Conservation (phyloP, 1,140 invertebrate species). For the Papilio polytes region DNA sequence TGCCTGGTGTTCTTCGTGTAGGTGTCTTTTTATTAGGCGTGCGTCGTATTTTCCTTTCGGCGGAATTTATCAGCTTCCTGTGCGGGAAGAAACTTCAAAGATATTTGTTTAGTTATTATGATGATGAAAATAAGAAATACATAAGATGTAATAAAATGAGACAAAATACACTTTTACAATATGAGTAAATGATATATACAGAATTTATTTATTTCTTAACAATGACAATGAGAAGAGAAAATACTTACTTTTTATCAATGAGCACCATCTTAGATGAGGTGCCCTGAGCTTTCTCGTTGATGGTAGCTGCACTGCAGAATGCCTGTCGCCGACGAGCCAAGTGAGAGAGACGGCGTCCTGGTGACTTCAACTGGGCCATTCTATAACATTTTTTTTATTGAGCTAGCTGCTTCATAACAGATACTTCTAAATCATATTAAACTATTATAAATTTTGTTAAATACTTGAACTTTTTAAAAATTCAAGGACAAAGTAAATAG, state of each 20-base stretch:
- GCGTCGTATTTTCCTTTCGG: conserved; percentile 72
- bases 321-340: conserved; percentile 86
- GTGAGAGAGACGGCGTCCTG: conserved; percentile 87
- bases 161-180: not conserved
- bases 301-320: conserved; percentile 85
- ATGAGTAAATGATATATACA: too few species aligned
- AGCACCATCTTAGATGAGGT: conserved; percentile 76
- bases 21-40: conserved; percentile 79
- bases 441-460: too few species aligned
- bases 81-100: conserved; percentile 79
- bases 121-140: not conserved
- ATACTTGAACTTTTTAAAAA: too few species aligned
- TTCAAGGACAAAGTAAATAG: too few species aligned
- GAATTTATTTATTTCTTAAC: not conserved
- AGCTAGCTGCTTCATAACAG: too few species aligned
- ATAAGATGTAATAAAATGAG: conserved; percentile 2
- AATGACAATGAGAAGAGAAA: too few species aligned
- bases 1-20: conserved; percentile 68
- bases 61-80: conserved; percentile 74
- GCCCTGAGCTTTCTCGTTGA: conserved; percentile 64
- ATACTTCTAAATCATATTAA: too few species aligned
- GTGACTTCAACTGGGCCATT: conserved; percentile 85
- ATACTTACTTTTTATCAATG: conserved; percentile 82
- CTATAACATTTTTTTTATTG: conserved; percentile 45
- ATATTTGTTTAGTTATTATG: conserved; percentile 39